Percentiles rank a stretch among this genome's conserved stretches.
Evolutionary conservation across 2,888 invertebrate genomes (phyloP).

Genomic region (Anagyrus pseudococci): DNA sequence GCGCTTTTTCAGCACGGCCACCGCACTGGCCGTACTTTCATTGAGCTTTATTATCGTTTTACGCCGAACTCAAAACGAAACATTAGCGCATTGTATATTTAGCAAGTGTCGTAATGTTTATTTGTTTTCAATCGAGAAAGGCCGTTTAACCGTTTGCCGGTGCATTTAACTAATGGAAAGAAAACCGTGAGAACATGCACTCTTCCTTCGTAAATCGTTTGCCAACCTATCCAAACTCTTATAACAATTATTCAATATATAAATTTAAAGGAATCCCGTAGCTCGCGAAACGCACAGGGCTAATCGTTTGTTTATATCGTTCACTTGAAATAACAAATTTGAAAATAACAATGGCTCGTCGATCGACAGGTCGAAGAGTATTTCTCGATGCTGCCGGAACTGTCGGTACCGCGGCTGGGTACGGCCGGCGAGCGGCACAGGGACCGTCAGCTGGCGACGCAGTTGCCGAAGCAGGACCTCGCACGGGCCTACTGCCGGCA

Average conservation of each 20-base stretch:
- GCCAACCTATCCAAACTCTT: no score
- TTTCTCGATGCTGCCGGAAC: conserved; percentile 83
- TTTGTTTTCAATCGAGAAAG: no score
- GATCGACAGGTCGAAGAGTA: conserved; percentile 83
- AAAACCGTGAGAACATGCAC: no score
- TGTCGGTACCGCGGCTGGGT: conserved; percentile 72
- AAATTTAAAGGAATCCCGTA: no score
- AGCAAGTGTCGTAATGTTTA: conserved; percentile 8
- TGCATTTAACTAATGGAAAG: no score
- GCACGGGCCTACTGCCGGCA: conserved; percentile 88
- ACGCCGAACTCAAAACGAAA: conserved; percentile 15
- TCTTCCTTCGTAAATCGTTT: no score
- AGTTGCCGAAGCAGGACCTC: conserved; percentile 94
- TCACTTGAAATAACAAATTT: no score
- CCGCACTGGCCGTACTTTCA: neutral
- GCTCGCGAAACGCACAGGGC: no score
- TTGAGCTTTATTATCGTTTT: conserved; percentile 6
- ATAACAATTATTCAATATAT: no score
- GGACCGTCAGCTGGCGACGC: conserved; percentile 82
- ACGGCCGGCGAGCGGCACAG: conserved; percentile 82
- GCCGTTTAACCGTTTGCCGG: no score
- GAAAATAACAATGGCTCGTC: neutral
- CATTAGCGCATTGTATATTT: conserved; percentile 16
- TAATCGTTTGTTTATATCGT: neutral
- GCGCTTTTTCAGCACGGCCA: neutral